Evolutionary conservation across 2,113 vertebrate genomes (phyloP), one percentile per base, ranked within the genome.

Genomic region (Oostethus manadensis): DNA sequence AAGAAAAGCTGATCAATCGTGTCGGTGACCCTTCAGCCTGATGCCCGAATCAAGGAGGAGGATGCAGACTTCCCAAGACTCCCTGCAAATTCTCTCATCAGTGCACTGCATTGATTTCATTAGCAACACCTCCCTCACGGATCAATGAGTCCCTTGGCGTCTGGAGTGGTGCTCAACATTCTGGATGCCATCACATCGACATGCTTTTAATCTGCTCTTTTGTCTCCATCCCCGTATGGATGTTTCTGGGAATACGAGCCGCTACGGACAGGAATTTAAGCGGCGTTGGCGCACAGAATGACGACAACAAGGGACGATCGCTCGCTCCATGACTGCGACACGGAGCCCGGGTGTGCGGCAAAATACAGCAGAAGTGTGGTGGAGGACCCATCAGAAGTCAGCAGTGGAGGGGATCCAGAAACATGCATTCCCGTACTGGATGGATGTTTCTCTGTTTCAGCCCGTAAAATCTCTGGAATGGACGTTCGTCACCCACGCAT

Each of bases 101-200:
- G 33, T 62, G 76, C 49, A 82, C 60, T 62, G 63, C 89, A 92
- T 92, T 68, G 91, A 92, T 89, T 79, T 69, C 89, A 88, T 91
- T 88, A 89, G 84, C 85, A 82, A 89, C 87, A 84, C 83, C 85
- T 88, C 84, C n/a, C 71, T 71, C 80, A 75, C 62, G 84, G 81
- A 91, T 91, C 84, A 56, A 88, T 91, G 88, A 64, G 84, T 57
- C 82, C 74, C 77, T n/a, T 80, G 89, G 87, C 81, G 78, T 83
- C 80, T 77, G 61, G 81, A 78, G 73, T 40, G 66, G 73, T 84
- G 85, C 83, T 85, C 71, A 71, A 83, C 66, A 68, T 87, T 42
- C 58, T 76, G 79, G 87, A 33, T 64, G 3, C 56, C 67, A 29
- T 13, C 43, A 6, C 15, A 21, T 20, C 10, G 26, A 54, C 51